Conservation (phyloP, 2,113 vertebrate genomes). For the Ochotona princeps region DNA sequence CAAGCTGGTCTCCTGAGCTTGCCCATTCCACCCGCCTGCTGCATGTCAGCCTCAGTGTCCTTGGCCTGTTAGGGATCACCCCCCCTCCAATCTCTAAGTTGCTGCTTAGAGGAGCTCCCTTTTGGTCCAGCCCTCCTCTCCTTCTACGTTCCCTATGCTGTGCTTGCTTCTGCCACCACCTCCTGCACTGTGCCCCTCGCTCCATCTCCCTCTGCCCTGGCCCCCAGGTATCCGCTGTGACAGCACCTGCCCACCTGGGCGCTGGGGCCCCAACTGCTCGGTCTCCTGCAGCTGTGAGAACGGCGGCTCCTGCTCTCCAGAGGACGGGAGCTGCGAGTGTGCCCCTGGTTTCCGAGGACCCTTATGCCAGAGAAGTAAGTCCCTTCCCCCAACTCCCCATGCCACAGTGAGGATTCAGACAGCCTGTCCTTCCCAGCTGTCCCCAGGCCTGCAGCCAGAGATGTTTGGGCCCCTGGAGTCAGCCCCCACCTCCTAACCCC, state of each 20-base stretch:
- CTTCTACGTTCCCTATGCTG: neutral
- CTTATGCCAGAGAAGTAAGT: constrained; percentile 96
- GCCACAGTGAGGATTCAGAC: neutral
- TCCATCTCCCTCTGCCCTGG: neutral
- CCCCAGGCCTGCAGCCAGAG: neutral
- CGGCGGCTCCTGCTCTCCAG: constrained; percentile 95
- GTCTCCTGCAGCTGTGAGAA: constrained; percentile 97
- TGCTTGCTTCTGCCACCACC: neutral
- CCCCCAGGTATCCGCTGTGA: constrained; percentile 95
- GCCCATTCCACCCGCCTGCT: neutral
- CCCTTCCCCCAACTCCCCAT: accelerated
- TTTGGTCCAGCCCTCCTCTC: too few species aligned
- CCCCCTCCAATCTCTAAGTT: too few species aligned
- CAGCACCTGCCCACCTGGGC: constrained; percentile 92
- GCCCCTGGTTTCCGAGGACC: constrained; percentile 96
- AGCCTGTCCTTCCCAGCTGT: neutral
- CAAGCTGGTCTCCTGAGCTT: neutral
- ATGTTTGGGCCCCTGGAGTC: neutral
- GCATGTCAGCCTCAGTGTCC: neutral
- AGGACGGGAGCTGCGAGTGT: constrained; percentile 96
- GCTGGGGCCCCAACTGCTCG: constrained; percentile 98
- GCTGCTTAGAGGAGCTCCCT: neutral
- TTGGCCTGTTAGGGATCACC: neutral
- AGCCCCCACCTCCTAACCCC: neutral
- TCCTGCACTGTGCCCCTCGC: neutral